Evolutionary conservation across 1,140 invertebrate genomes (phyloP), one percentile per base, ranked within the genome.

Genomic region (Lepidurus apus): DNA sequence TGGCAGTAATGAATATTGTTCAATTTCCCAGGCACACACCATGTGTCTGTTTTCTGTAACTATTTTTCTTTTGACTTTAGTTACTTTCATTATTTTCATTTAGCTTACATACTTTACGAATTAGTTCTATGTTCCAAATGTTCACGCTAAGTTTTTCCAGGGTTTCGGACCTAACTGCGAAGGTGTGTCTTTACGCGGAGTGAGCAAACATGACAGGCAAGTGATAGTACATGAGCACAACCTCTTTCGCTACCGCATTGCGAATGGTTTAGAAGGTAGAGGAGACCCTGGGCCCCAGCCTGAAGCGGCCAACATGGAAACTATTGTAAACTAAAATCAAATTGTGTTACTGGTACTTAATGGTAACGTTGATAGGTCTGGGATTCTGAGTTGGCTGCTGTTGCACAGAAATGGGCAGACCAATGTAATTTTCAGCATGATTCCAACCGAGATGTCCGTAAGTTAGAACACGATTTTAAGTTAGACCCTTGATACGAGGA

Each of bases 271-370:
- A 82, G 89, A 94, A 82, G 81, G 65, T 1, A 80, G 85, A 74
- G 88, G 88, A 75, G 82, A 80, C n/a, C 88, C 88, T 77, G 91
- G 91, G 53, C 87, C 87, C 10, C 88, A 89, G 79, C 93, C 94
- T 82, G 90, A 91, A 42, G 89, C 90, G 43, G 90, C 92, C 2
- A 91, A 91, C 81, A 93, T 94, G 85, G 90, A 90, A 85, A 91
- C 94, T 87, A 91, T 95, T 89, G 92, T 93, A 86, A 85, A 87
- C 76, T 24, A 7, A 9, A 43, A 11, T 1, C 8, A 42, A 4
- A n/a, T 76, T 43, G 42, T 42, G 26, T 26, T 26, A 26, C 26
- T 26, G 26, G 0, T 26, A 26, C 26, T 26, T 26, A 26, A 26
- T 26, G 0, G 26, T 26, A 26, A 26, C 26, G 26, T 26, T 26